phyloP scores from a whole-genome alignment of 2,113 vertebrate species.

The Elanoides forficatus region DNA sequence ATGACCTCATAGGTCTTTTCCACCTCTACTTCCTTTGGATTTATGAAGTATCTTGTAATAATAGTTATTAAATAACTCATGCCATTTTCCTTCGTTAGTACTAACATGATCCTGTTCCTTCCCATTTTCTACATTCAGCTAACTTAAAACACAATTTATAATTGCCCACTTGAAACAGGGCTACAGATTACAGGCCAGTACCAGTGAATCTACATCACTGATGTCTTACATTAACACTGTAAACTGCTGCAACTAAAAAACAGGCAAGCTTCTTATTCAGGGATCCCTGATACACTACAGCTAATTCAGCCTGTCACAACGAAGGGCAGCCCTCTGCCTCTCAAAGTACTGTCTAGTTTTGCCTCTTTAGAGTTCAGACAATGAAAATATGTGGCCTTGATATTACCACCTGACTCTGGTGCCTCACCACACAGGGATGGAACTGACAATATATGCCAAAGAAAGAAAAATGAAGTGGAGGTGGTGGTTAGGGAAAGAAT shows the following conservation, averaged over 20 bases:
- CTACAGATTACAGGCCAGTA: not conserved
- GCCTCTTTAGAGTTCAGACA: not conserved
- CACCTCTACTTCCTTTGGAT: not conserved
- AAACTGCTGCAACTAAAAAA: not conserved
- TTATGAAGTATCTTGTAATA: not conserved
- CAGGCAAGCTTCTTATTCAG: not conserved
- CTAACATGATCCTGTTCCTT: not conserved
- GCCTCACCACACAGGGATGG: not conserved
- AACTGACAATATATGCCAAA: not conserved
- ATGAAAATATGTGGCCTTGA: not conserved
- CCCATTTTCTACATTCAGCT: not conserved
- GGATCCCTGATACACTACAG: not conserved
- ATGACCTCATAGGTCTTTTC: not conserved
- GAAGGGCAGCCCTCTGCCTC: not conserved
- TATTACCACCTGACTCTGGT: accelerated
- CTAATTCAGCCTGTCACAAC: not conserved
- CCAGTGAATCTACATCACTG: not conserved
- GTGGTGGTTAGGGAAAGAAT: not conserved
- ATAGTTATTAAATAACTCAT: not conserved
- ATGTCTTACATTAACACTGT: not conserved
- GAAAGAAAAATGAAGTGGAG: not conserved
- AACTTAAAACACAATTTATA: not conserved
- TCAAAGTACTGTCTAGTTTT: not conserved
- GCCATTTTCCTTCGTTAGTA: not conserved
- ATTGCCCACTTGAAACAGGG: not conserved